Evolutionary conservation across 1,140 invertebrate species (phyloP).

Genomic region (Drosophila kurseongensis): DNA sequence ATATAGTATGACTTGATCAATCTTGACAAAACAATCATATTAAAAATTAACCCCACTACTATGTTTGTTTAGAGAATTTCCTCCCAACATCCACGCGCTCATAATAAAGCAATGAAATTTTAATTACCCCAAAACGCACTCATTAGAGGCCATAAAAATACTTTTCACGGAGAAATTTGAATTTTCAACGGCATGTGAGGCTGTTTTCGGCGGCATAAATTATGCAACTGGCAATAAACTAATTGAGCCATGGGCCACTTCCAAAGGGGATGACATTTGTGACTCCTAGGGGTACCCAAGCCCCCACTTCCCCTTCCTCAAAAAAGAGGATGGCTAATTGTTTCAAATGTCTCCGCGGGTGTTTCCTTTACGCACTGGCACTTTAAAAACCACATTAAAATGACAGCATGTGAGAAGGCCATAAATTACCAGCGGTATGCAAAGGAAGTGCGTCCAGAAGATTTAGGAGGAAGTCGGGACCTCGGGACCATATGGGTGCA

Average conservation of each 20-base stretch:
- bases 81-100: slow-evolving; percentile 2
- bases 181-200: slow-evolving; percentile 48
- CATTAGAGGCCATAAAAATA: slow-evolving; percentile 50
- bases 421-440: slow-evolving; percentile 70
- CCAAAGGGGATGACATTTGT: slow-evolving; percentile 40
- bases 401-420: slow-evolving; percentile 81
- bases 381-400: slow-evolving; percentile 82
- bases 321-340: slow-evolving; percentile 60
- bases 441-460: slow-evolving; percentile 54
- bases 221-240: slow-evolving; percentile 44
- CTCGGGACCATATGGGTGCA: slow-evolving; percentile 64
- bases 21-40: slow-evolving; percentile 16
- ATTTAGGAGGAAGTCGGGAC: slow-evolving; percentile 69
- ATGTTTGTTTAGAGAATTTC: slow-evolving; percentile 30
- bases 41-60: not conserved
- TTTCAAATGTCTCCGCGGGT: slow-evolving; percentile 74
- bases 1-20: slow-evolving; percentile 1
- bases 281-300: slow-evolving; percentile 13
- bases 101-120: slow-evolving; percentile 46
- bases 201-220: slow-evolving; percentile 62
- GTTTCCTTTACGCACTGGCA: slow-evolving; percentile 24
- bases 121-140: slow-evolving; percentile 35
- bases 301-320: slow-evolving; percentile 6
- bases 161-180: slow-evolving; percentile 21
- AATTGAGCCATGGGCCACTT: slow-evolving; percentile 39